Base-by-base conservation (phyloP, 2,113 vertebrate species). In the Ochotona princeps region DNA sequence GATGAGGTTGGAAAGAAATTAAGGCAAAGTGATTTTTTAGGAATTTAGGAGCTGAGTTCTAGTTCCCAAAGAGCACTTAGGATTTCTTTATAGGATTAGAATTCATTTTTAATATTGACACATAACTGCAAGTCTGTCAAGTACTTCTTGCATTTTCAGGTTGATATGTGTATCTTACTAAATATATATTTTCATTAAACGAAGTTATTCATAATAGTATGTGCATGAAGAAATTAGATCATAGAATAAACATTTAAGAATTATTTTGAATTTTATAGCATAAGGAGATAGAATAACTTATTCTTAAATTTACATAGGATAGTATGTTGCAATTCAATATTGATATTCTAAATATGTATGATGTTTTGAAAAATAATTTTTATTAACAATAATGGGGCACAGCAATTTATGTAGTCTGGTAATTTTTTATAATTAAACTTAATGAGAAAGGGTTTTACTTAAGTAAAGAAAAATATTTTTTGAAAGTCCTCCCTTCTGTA, bases 401-500 rank as follows among this genome's bases (percentile, higher is more conserved):
- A 89, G 17, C 67, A 95, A 4, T 87, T 92, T 85, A 74, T 17
- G 30, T 69, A 80, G 78, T 78, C 23, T 91, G 87, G 63, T 95
- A 78, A 85, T 65, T 7, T 10, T 76, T 70, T 95, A 32, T 32
- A 81, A 79, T 11, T 0, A 26, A 97, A 84, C 5, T 35, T 95
- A 96, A 75, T 8, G 23, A 94, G 95, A 94, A 85, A 94, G 38
- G 38, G 11, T 95, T 92, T 86, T 30, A 63, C 74, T 95, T 44
- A 44, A 44, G 38, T 63, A 0, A 44, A 44, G 38, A 44, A 44
- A 89, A 2, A 67, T 0, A 91, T 79, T 96, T 98, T 97, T 82
- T 97, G 95, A 97, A 97, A 98, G 93, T 95, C 93, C 96, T 97
- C 96, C 75, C 95, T 97, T 35, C 67, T 96, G 92, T 91, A 96